Evolutionary conservation across 2,888 invertebrate species (phyloP).

Genomic region (Eupelmus urozonus): DNA sequence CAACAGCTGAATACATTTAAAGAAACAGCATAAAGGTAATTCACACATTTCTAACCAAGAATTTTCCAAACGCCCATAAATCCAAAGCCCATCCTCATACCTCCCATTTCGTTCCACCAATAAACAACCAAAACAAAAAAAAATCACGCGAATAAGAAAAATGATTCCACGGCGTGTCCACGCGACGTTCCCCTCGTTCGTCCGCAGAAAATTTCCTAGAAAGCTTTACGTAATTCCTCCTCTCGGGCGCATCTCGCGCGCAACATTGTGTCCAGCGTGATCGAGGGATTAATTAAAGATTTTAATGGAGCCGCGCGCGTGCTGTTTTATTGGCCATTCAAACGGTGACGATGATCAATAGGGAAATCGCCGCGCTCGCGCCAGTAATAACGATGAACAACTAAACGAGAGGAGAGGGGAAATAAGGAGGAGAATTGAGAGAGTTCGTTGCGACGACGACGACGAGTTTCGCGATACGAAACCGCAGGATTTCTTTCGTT

Average conservation of each 20-base stretch:
- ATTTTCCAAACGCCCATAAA: no score
- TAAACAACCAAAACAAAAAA: background rate
- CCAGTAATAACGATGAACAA: slow-evolving; percentile 20
- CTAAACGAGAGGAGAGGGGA: no score
- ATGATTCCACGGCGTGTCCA: background rate
- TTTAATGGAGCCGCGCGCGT: slow-evolving; percentile 2
- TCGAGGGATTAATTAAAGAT: slow-evolving; percentile 48
- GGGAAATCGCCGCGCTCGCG: slow-evolving; percentile 29
- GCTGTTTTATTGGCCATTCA: slow-evolving; percentile 41
- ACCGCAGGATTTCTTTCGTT: slow-evolving; percentile 69
- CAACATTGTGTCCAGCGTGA: slow-evolving; percentile 30
- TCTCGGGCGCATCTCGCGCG: background rate
- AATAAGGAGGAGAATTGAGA: background rate
- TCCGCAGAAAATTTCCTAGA: slow-evolving; percentile 24
- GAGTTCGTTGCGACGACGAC: slow-evolving; percentile 54
- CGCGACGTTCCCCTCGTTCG: background rate
- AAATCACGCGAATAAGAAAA: background rate
- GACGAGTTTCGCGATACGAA: slow-evolving; percentile 66
- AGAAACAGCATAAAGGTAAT: no score
- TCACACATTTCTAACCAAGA: no score
- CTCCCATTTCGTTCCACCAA: background rate
- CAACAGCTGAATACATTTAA: no score
- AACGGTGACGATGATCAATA: slow-evolving; percentile 40
- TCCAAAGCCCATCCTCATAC: background rate
- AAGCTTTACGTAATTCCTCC: slow-evolving; percentile 26